Base-by-base conservation (phyloP, 2,888 invertebrate genomes). In the Apotomis betuletana region DNA sequence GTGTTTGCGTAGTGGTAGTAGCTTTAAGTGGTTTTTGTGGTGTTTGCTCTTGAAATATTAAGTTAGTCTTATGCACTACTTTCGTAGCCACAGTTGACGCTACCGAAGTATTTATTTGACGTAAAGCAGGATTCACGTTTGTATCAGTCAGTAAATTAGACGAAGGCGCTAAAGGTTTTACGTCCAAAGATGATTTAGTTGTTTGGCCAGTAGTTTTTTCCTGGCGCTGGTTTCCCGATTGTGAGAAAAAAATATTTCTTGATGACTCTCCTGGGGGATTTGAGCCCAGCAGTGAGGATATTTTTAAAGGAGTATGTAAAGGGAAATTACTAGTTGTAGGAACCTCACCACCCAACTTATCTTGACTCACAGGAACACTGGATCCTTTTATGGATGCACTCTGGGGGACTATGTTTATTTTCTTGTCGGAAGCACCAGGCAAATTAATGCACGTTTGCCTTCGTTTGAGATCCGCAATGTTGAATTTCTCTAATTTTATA, bases 251-350 rank as follows among this genome's bases (percentile, higher is more conserved):
- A 73, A 10, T 60, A 57, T 5, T 72, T 74, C 75, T 77, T 76
- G 62, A 77, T 59, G 69, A 83, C 46, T 44, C 67, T 75, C 82
- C 84, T 49, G 87, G 85, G 74, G 86, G 86, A 69, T 85, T 82
- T 59, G 88, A 88, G 78, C 89, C 89, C 67, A 92, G 78, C 58
- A 92, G 78, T 2, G 91, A 87, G 9, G 92, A 92, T 80, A 92
- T 88, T 81, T 84, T 90, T 75, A 91, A 77, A 6, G 92, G 91
- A 4, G 82, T 87, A 70, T 87, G 80, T 58, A 85, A 76, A 74
- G 77, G 73, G 69, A 73, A 77, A 57, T 75, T 80, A 74, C 72
- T 77, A 55, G 67, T 75, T 36, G 12, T 61, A 38, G 65, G 69
- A 36, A 5, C n/a, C 12, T 67, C 60, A 38, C 5, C 15, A 46